Conservation (phyloP, 2,797 vertebrate species). For the Hafferia zeledoni region DNA sequence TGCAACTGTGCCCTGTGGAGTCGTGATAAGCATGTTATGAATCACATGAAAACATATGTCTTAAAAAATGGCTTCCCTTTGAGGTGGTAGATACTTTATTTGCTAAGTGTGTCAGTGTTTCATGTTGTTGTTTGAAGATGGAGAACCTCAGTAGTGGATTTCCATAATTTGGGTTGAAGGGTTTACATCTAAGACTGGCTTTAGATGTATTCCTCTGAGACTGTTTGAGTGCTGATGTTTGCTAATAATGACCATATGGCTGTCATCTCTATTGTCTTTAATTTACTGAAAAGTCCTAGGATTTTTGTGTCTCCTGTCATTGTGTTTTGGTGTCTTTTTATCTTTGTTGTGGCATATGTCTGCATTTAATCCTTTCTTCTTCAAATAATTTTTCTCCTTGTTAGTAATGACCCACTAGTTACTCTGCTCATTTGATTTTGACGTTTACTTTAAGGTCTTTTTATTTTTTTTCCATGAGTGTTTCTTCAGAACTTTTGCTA, state of each 20-base stretch:
- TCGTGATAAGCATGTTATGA: fast-evolving
- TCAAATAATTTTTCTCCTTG: background rate
- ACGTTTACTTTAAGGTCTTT: background rate
- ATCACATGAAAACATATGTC: background rate
- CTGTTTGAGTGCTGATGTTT: background rate
- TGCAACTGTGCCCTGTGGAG: background rate
- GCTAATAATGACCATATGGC: background rate
- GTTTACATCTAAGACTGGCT: background rate
- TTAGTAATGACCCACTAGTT: background rate
- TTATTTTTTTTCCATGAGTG: background rate
- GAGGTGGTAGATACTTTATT: background rate
- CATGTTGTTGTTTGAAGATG: background rate
- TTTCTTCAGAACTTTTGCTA: background rate
- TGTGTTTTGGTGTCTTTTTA: background rate
- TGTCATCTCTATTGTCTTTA: background rate
- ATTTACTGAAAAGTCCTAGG: background rate
- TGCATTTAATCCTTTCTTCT: background rate
- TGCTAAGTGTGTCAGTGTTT: background rate
- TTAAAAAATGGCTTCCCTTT: background rate
- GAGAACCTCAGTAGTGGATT: background rate
- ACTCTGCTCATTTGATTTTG: background rate
- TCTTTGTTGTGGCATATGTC: background rate
- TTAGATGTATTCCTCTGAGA: background rate
- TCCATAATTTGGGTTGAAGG: background rate
- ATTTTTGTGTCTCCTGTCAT: background rate